Evolutionary conservation across 1,140 invertebrate genomes (phyloP).

Genomic region (Panagrolaimus sp.): DNA sequence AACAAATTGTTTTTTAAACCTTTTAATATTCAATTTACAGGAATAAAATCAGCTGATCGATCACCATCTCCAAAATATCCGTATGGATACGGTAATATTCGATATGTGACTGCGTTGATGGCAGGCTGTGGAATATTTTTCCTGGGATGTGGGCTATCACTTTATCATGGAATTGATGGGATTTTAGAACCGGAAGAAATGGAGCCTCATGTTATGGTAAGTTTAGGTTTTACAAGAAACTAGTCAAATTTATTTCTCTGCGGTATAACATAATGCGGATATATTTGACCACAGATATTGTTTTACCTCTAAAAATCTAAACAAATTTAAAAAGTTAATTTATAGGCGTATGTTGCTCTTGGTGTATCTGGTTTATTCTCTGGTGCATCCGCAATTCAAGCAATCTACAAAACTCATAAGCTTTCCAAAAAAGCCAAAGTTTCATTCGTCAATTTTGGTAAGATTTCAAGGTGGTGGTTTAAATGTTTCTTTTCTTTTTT

Average conservation of each 20-base stretch:
- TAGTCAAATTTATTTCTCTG: too few relatives aligned
- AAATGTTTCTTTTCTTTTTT: too few relatives aligned
- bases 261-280: too few relatives aligned
- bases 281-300: too few relatives aligned
- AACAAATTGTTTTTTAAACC: too few relatives aligned
- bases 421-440: constrained; percentile 73
- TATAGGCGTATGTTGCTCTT: too few relatives aligned
- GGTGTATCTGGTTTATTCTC: too few relatives aligned
- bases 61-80: constrained; percentile 61
- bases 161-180: constrained; percentile 87
- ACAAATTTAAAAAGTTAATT: too few relatives aligned
- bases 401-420: constrained; percentile 76
- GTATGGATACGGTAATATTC: constrained; percentile 90
- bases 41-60: constrained; percentile 22
- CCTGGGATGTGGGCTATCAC: constrained; percentile 83
- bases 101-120: constrained; percentile 89
- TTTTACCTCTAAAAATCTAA: too few relatives aligned
- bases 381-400: constrained; percentile 75
- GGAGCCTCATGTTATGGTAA: constrained; percentile 64
- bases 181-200: constrained; percentile 66
- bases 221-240: too few relatives aligned
- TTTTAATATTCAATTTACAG: too few relatives aligned
- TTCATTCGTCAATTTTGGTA: constrained; percentile 62
- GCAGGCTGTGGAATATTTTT: constrained; percentile 96
- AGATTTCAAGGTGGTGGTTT: constrained; percentile 8